Evolutionary conservation across 1,140 invertebrate species (phyloP), one percentile per base, ranked within the genome.

Genomic region (Maconellicoccus hirsutus): DNA sequence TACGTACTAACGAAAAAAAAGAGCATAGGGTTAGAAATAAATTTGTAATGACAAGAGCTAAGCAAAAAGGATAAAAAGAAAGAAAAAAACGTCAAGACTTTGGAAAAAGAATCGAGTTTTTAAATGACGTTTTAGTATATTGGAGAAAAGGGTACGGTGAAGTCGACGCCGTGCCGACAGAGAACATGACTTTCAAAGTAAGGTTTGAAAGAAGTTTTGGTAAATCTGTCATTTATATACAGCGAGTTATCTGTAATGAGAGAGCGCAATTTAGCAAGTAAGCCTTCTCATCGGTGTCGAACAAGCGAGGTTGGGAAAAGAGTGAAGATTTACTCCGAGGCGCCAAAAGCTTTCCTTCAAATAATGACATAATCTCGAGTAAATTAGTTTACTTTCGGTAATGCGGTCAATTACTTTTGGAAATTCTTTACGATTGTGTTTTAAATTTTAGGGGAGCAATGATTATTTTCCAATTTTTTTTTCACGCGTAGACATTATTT

Each of bases 181-280:
- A 14, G 42, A 52, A 52, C 12, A 14, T 52, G 12, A 19, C 42
- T 52, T 52, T 52, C 42, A 52, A 52, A 52, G 42, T 19, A 52
- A 52, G 12, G 12, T 52, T 52, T 52, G n/a, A 52, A 52, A 52
- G n/a, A 52, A 14, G 10, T 52, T 52, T 52, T 16, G 42, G 42
- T 52, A 52, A 52, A 52, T 52, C 42, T 52, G 42, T 52, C 42
- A 52, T 52, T 52, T 52, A 52, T 52, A 52, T 52, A 52, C 42
- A 52, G 42, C 42, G 42, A 52, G 42, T 52, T 52, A 52, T 52
- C 42, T 52, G 42, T 52, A 52, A 52, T 52, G 42, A 52, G 42
- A 52, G 42, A 52, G 42, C 42, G 42, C 42, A 52, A 52, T 52
- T 52, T 52, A 52, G 42, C 42, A 19, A 52, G 42, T 52, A 52